Conservation (phyloP, 2,797 vertebrate species). For the Enteromius fasciolatus region DNA sequence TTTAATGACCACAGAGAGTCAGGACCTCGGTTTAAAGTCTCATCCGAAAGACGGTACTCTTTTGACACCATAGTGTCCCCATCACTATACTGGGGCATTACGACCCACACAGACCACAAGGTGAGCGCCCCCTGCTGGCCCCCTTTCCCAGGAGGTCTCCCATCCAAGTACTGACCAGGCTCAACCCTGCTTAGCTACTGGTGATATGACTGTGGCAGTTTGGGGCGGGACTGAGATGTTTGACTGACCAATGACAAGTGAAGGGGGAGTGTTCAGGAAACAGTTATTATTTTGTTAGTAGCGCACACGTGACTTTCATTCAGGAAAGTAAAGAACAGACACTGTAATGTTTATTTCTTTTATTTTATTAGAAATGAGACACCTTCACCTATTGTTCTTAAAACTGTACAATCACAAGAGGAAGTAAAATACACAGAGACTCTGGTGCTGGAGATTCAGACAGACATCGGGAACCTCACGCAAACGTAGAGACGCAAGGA, state of each 20-base stretch:
- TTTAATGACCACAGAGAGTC: no score
- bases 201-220: background rate
- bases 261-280: background rate
- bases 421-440: conserved; percentile 71
- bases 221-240: background rate
- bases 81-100: no score
- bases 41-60: no score
- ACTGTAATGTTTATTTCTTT: conserved; percentile 67
- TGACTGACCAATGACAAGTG: background rate
- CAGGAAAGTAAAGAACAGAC: conserved; percentile 45
- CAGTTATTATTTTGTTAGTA: background rate
- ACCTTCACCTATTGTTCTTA: conserved; percentile 91
- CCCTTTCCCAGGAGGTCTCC: no score
- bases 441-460: conserved; percentile 67
- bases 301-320: background rate
- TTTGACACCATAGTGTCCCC: no score
- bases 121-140: no score
- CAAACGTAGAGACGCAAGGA: conserved; percentile 53
- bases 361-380: conserved; percentile 92
- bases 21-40: no score
- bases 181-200: no score
- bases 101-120: no score
- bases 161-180: no score
- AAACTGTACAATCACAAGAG: conserved; percentile 61
- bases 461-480: conserved; percentile 70